phyloP scores from a whole-genome alignment of 2,113 vertebrate species.

The Pan paniscus region DNA sequence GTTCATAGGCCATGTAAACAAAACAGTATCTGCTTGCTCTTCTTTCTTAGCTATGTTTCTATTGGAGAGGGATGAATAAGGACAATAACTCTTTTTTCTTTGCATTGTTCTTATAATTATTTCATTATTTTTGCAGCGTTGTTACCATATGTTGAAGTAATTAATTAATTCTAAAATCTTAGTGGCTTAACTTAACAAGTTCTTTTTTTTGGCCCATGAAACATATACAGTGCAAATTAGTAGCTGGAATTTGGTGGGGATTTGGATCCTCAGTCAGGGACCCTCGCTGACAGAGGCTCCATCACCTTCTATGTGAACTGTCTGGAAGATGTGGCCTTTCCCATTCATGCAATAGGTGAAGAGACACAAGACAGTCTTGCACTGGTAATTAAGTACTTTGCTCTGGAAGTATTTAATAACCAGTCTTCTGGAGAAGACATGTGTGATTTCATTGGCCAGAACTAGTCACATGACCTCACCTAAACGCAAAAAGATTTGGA shows the following conservation, averaged over 20 bases:
- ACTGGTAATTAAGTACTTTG: not conserved
- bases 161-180: not conserved
- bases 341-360: not conserved
- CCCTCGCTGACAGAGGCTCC: not conserved
- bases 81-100: not conserved
- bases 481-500: not conserved
- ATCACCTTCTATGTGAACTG: not conserved
- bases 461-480: not conserved
- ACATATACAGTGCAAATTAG: not conserved
- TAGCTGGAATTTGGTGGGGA: not conserved
- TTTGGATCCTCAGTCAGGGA: not conserved
- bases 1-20: not conserved
- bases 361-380: not conserved
- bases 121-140: not conserved
- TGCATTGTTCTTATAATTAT: not conserved
- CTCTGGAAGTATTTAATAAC: not conserved
- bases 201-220: not conserved
- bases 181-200: not conserved
- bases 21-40: not conserved
- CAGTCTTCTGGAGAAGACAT: not conserved
- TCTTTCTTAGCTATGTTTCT: not conserved
- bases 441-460: not conserved
- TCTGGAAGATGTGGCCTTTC: not conserved
- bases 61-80: not conserved
- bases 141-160: not conserved